phyloP scores from a whole-genome alignment of 2,113 vertebrate genomes.

The Chloroceryle aenea region DNA sequence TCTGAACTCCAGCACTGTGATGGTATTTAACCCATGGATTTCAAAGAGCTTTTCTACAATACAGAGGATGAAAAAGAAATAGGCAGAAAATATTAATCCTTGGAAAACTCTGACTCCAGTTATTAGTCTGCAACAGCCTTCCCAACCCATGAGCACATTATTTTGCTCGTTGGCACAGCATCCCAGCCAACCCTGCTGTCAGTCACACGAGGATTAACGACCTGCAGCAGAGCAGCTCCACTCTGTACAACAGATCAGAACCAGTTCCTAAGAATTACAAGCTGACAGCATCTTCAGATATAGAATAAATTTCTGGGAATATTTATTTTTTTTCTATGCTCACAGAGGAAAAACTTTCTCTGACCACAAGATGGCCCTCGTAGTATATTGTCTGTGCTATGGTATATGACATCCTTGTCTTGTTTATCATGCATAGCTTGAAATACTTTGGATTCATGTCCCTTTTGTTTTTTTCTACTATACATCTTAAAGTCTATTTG shows the following conservation, averaged over 20 bases:
- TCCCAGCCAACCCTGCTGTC: neutral
- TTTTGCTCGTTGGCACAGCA: neutral
- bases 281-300: neutral
- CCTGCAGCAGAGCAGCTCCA: neutral
- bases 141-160: neutral
- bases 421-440: neutral
- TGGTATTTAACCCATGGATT: neutral
- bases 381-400: neutral
- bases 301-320: neutral
- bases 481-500: neutral
- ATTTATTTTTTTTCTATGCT: neutral
- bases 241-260: neutral
- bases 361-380: constrained; percentile 70
- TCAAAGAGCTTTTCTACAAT: neutral
- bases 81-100: neutral
- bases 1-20: neutral
- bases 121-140: neutral
- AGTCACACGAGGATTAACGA: neutral
- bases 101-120: neutral
- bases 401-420: neutral
- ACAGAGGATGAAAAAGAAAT: neutral
- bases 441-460: neutral
- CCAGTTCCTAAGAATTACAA: neutral
- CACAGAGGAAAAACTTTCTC: neutral
- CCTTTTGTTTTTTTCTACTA: too few relatives aligned